Base-by-base conservation (phyloP, 2,888 invertebrate species). In the Aquatica leii region DNA sequence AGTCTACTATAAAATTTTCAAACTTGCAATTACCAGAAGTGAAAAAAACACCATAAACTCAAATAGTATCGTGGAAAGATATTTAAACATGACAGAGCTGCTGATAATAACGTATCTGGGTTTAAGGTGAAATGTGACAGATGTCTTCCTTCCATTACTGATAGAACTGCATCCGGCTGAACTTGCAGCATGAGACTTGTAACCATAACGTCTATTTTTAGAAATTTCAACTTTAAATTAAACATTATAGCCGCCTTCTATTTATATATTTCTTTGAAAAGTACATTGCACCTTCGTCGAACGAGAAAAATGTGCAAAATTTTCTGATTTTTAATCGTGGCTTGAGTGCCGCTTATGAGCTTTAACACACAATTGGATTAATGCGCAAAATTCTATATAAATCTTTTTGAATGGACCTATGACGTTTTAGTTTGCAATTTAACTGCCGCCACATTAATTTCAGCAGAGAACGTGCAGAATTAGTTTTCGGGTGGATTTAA, bases 391-490 rank as follows among this genome's bases (percentile, higher is more conserved):
- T 46, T 18, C 46, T 46, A 20, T 46, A 18, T 46, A 43, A 43
- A 40, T 4, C 14, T n/a, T 14, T n/a, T n/a, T 40, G 8, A 12
- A 37, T 37, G 37, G 37, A n/a, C 12, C 15, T 41, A 41, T 41
- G 17, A 41, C 41, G 41, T 41, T 41, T n/a, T 41, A 15, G 41
- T 41, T 41, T 41, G 41, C 17, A 24, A 24, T 24, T 24, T 24
- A 24, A 21, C 20, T 14, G 34, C n/a, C n/a, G 8, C 14, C 20
- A 24, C 41, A 52, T 59, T 59, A 59, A 59, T 59, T 59, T 52
- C 43, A 52, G 51, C 51, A 5, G 9, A 49, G 51, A 59, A 59
- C 59, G 59, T 59, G 59, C 52, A 20, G 46, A 52, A 51, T 52
- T 59, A 46, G 52, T 52, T n/a, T 52, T 52, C 20, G 51, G n/a